These are phyloP conservation scores for Tridacna gigas DNA, from an alignment of 2,888 invertebrate species.

Conservation along the genomic window DNA sequence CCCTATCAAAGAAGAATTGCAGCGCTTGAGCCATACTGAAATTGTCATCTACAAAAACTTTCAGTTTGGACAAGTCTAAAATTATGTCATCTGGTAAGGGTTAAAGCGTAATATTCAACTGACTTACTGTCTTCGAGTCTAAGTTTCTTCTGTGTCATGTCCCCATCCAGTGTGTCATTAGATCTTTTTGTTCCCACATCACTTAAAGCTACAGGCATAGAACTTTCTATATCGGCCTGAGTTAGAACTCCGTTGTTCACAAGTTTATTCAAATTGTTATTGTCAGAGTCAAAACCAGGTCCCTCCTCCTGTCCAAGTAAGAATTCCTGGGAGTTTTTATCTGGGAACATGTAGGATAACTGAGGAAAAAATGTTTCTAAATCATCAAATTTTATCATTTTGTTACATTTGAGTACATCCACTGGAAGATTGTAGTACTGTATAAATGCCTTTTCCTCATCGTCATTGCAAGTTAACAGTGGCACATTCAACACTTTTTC, in stretches of 20 bases:
- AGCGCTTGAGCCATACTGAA: no score
- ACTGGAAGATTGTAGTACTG: constrained; percentile 82
- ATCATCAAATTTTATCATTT: constrained; percentile 79
- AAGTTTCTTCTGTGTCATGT: neutral
- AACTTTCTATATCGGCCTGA: constrained; percentile 44
- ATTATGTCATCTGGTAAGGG: neutral
- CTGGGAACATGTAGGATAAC: constrained; percentile 79
- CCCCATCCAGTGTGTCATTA: neutral
- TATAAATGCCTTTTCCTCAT: constrained; percentile 82
- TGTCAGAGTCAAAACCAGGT: constrained; percentile 1
- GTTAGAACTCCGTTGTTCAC: constrained; percentile 35
- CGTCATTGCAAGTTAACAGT: constrained; percentile 75
- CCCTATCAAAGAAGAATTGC: no score
- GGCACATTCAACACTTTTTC: constrained; percentile 79
- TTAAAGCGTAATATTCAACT: neutral
- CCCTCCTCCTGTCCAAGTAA: constrained; percentile 9
- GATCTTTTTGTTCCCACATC: constrained; percentile 21
- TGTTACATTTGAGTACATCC: constrained; percentile 80
- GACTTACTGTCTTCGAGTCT: constrained; percentile 13
- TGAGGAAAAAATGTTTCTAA: constrained; percentile 80
- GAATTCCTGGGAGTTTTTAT: constrained; percentile 55
- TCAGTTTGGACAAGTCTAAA: neutral
- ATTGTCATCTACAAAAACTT: no score
- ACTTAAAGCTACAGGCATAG: constrained; percentile 41
- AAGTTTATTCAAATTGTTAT: constrained; percentile 34